phyloP scores from a whole-genome alignment of 2,113 vertebrate species.

The Elanoides forficatus region DNA sequence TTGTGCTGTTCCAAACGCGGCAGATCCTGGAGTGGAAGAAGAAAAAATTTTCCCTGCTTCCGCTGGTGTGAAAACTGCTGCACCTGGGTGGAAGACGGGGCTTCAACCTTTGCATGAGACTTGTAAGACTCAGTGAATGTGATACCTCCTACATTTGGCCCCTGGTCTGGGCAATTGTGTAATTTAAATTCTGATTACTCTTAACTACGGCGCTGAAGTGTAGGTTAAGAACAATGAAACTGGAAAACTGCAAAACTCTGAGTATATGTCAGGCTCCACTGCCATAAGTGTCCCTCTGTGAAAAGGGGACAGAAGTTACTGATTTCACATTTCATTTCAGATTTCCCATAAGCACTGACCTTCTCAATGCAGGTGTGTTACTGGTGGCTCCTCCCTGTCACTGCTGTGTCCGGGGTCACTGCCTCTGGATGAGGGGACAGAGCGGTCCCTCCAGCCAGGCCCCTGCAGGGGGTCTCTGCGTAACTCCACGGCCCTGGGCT shows the following conservation, averaged over 20 bases:
- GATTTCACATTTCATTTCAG: neutral
- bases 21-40: neutral
- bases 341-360: neutral
- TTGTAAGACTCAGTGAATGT: neutral
- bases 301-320: neutral
- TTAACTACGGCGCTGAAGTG: neutral
- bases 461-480: neutral
- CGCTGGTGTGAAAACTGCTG: neutral
- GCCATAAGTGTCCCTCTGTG: too few species aligned
- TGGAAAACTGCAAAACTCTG: neutral
- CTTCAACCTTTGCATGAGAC: neutral
- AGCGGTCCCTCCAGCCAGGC: neutral
- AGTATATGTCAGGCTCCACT: neutral
- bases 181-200: neutral
- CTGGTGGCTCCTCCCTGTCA: neutral
- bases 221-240: neutral
- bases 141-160: neutral
- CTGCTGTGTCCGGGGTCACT: neutral
- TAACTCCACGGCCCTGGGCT: neutral
- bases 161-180: neutral
- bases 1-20: accelerated
- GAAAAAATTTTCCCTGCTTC: neutral
- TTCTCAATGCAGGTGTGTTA: neutral
- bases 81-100: neutral
- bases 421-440: neutral